Conservation (phyloP, 2,888 invertebrate species). For the Invenusta paracnida region DNA sequence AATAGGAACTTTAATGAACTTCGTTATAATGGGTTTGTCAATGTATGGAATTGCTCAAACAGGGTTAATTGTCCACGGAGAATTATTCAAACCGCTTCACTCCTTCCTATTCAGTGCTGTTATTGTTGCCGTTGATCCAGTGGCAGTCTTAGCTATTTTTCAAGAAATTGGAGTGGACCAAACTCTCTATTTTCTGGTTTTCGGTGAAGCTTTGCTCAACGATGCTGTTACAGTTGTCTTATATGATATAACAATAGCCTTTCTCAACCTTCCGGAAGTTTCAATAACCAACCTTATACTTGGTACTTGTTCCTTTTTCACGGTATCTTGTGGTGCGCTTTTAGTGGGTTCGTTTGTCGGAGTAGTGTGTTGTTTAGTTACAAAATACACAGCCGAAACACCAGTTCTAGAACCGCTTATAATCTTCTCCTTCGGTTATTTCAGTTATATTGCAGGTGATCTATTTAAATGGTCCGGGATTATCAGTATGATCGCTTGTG, state of each 20-base stretch:
- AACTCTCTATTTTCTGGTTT: slow-evolving; percentile 65
- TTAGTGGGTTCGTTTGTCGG: slow-evolving; percentile 63
- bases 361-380: slow-evolving; percentile 51
- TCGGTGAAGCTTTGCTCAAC: slow-evolving; percentile 65
- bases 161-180: slow-evolving; percentile 65
- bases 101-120: slow-evolving; percentile 63
- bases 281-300: slow-evolving; percentile 54
- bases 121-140: slow-evolving; percentile 66
- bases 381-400: slow-evolving; percentile 60
- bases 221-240: slow-evolving; percentile 65
- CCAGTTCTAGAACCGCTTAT: slow-evolving; percentile 64
- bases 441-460: slow-evolving; percentile 64
- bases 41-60: slow-evolving; percentile 51
- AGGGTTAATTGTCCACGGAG: slow-evolving; percentile 51
- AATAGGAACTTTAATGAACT: slow-evolving; percentile 58
- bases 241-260: slow-evolving; percentile 63
- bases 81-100: slow-evolving; percentile 52
- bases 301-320: slow-evolving; percentile 63
- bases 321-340: slow-evolving; percentile 63
- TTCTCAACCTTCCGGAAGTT: slow-evolving; percentile 52
- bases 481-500: slow-evolving; percentile 65
- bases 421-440: slow-evolving; percentile 63
- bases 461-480: slow-evolving; percentile 65
- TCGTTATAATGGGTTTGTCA: slow-evolving; percentile 50
- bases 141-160: slow-evolving; percentile 64